Conservation (phyloP, 1,140 invertebrate genomes). For the Hyles vespertilio region DNA sequence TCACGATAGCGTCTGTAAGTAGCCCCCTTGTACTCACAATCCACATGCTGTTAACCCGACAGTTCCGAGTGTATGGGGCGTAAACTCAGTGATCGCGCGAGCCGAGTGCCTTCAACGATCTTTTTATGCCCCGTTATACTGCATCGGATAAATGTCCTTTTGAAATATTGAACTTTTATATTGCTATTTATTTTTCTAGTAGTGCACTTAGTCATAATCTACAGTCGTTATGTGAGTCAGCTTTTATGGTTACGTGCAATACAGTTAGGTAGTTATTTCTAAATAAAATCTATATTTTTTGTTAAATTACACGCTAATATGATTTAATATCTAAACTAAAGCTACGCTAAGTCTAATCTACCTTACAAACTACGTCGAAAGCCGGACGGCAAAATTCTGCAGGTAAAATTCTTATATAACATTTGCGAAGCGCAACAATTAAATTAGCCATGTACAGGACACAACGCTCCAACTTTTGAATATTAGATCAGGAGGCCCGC, state of each 20-base stretch:
- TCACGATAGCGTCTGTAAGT: constrained; percentile 15
- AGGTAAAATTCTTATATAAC: too few relatives aligned
- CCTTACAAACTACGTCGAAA: too few relatives aligned
- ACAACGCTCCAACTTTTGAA: constrained; percentile 23
- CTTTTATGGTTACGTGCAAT: too few relatives aligned
- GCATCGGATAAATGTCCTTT: constrained; percentile 20
- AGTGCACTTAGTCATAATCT: too few relatives aligned
- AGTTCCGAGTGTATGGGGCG: constrained; percentile 23
- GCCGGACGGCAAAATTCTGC: too few relatives aligned
- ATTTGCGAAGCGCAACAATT: constrained; percentile 14
- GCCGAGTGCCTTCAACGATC: constrained; percentile 27
- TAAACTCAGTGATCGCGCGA: constrained; percentile 26
- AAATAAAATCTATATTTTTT: too few relatives aligned
- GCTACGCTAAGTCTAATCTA: too few relatives aligned
- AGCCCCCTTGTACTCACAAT: constrained; percentile 12
- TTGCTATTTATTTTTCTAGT: not conserved
- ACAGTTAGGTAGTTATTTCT: too few relatives aligned
- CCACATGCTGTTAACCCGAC: constrained; percentile 15
- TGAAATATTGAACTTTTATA: constrained; percentile 18
- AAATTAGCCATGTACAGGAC: constrained; percentile 22
- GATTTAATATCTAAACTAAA: too few relatives aligned
- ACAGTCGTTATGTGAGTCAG: too few relatives aligned
- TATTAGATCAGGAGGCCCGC: constrained; percentile 32
- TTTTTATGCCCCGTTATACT: constrained; percentile 25
- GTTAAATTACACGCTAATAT: too few relatives aligned